A percentile compares a stretch with the other conserved stretches of the same genome.
Evolutionary conservation across 1,140 invertebrate genomes (phyloP).

Genomic region (Asobara japonica): DNA sequence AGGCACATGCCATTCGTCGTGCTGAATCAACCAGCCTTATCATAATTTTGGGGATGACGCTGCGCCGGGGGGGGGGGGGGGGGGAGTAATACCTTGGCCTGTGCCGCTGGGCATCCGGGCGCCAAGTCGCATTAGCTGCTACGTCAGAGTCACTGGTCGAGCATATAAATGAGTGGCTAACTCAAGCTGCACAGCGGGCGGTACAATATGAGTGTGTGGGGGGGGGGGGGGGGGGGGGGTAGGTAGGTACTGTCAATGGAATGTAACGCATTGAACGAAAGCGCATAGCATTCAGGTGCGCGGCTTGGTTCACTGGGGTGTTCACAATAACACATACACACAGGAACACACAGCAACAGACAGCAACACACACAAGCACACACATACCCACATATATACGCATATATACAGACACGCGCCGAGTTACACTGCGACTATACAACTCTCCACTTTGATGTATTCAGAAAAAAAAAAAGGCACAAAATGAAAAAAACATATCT

Average conservation of each 20-base stretch:
- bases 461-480: neutral
- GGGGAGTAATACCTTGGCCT: neutral
- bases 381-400: neutral
- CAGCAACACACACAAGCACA: neutral
- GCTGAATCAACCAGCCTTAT: conserved; percentile 1
- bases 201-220: neutral
- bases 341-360: neutral
- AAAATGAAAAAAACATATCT: neutral
- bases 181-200: too few relatives aligned
- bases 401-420: neutral
- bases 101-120: neutral
- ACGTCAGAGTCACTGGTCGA: neutral
- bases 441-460: conserved; percentile 13
- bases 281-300: neutral
- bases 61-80: neutral
- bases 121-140: conserved; percentile 24
- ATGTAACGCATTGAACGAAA: neutral
- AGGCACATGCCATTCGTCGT: neutral
- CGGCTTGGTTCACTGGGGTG: neutral
- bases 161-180: neutral
- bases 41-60: conserved; percentile 26
- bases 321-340: neutral
- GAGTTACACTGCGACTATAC: neutral
- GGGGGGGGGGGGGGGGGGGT: neutral
- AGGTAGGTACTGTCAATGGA: neutral